Base-by-base conservation (phyloP, 2,797 vertebrate species). In the Rhinichthys osculus region DNA sequence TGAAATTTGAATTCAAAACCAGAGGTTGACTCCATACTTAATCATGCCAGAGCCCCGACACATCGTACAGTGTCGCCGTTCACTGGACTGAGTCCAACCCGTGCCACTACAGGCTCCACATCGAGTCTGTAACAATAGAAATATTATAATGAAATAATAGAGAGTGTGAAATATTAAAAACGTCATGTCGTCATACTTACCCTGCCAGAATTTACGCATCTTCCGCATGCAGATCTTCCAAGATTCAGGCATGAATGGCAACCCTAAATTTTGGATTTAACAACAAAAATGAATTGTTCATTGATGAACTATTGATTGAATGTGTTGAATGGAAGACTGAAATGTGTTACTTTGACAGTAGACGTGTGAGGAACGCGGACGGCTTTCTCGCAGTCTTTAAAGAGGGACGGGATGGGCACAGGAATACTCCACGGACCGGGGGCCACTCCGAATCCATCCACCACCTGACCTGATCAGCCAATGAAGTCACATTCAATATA, bases 331-430 rank as follows among this genome's bases (percentile, higher is more conserved):
- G 23, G 8, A 42, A 11, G n/a, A 27, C 69, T 23, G 16, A 82
- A 2, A 2, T 16, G 19, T 3, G 50, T 69, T 91, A 93, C 93
- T 91, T 91, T 92, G 13, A 93, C 13, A 30, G 89, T 87, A 50
- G 92, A 92, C 0, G 93, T 92, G 81, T 90, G 85, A n/a, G 93
- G 92, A 50, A 94, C 79, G 9, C 72, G 90, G 40, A 92, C n/a
- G 14, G 38, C 80, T 30, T 35, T 83, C 47, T 57, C 42, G 1
- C 73, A 47, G 19, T 92, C 73, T 78, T 86, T 82, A 69, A 94
- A 94, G 72, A 93, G 86, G 8, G 78, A 11, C 42, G 92, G 90
- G 42, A 87, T 27, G 0, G 90, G 59, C 8, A 92, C 89, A 9
- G 79, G 62, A 1, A 94, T 74, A 38, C 92, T 87, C 93, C 93